These are phyloP conservation scores for Stercorarius parasiticus DNA, from an alignment of 2,113 vertebrate species.

Conservation along the genomic window DNA sequence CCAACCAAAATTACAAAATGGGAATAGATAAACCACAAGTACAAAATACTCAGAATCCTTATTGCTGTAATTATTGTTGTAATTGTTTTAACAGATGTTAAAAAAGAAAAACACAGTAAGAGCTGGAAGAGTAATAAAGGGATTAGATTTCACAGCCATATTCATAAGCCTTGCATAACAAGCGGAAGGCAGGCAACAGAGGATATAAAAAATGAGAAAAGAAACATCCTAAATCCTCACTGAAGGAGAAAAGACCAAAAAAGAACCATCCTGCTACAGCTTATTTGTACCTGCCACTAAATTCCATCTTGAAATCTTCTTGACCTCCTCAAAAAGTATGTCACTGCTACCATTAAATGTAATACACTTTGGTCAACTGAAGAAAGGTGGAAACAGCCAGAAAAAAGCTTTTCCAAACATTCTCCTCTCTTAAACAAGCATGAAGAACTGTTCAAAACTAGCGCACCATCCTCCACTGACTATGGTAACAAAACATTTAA, in stretches of 20 bases:
- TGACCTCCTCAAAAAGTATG: background rate
- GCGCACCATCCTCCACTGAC: background rate
- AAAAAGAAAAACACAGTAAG: background rate
- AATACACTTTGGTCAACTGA: background rate
- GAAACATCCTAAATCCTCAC: background rate
- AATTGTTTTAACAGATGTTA: background rate
- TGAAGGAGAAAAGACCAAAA: background rate
- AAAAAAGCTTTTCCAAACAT: background rate
- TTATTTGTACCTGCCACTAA: background rate
- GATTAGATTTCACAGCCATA: background rate
- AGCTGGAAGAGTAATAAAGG: background rate
- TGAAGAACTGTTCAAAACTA: background rate
- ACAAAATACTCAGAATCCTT: background rate
- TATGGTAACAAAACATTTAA: constrained; percentile 22
- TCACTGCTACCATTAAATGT: background rate
- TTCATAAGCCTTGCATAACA: background rate
- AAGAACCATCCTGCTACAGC: background rate
- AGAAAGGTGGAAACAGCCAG: background rate
- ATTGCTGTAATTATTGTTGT: background rate
- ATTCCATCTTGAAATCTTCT: background rate
- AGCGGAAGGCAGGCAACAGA: background rate
- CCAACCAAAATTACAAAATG: background rate
- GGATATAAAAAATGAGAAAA: background rate
- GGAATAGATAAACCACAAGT: background rate
- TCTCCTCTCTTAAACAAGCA: background rate